phyloP scores from a whole-genome alignment of 2,888 invertebrate species.

The Lingula anatina region DNA sequence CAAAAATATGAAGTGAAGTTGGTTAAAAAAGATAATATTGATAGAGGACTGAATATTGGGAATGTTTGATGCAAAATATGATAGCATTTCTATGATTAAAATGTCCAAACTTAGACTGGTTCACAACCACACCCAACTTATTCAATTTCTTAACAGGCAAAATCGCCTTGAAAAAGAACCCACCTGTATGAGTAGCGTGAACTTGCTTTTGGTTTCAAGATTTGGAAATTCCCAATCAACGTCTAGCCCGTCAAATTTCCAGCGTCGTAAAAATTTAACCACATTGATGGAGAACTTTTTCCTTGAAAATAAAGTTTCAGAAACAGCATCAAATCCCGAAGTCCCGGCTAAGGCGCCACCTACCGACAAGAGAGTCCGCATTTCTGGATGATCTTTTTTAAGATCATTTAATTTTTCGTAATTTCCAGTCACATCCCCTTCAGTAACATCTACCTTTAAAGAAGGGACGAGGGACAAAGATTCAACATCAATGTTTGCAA shows the following conservation, averaged over 20 bases:
- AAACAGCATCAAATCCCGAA: neutral
- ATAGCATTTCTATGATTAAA: no score
- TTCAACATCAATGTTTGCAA: no score
- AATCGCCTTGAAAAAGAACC: neutral
- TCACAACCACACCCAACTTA: no score
- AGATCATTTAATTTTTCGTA: conserved; percentile 9
- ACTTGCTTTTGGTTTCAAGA: conserved; percentile 2
- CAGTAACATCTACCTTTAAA: no score
- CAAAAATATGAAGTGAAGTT: no score
- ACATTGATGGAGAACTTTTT: conserved; percentile 2
- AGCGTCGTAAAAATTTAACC: conserved; percentile 4
- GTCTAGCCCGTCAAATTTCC: conserved; percentile 11
- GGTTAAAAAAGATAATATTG: no score
- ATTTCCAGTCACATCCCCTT: no score
- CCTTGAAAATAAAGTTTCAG: conserved; percentile 11
- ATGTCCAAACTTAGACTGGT: no score
- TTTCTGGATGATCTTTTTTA: conserved; percentile 6
- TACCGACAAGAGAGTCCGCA: conserved; percentile 10
- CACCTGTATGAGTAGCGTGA: conserved; percentile 6
- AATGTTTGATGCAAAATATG: no score
- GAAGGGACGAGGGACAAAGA: no score
- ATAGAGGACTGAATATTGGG: no score
- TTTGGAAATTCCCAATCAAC: conserved; percentile 11
- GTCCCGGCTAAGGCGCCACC: conserved; percentile 4
- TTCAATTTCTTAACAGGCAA: no score